These are phyloP conservation scores for Sogatella furcifera DNA, from an alignment of 1,140 invertebrate genomes.

Conservation along the genomic window DNA sequence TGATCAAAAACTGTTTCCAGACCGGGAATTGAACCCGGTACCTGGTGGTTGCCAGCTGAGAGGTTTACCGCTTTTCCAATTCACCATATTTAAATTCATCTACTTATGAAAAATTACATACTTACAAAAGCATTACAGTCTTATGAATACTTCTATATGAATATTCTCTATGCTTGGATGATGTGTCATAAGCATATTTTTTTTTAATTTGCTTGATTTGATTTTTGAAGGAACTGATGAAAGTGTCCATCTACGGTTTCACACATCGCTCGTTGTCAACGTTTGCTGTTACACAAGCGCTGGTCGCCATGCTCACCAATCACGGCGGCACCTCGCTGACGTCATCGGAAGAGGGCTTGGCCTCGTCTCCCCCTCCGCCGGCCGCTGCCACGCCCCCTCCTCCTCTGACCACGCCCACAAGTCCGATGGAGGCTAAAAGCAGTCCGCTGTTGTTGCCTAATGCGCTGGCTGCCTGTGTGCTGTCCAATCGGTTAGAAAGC, in stretches of 20 bases:
- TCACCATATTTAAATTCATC: no score
- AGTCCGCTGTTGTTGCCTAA: slow-evolving; percentile 44
- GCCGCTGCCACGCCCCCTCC: neutral
- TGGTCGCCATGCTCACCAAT: slow-evolving; percentile 43
- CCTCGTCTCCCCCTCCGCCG: neutral
- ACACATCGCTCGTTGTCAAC: slow-evolving; percentile 17
- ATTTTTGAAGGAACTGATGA: slow-evolving; percentile 38
- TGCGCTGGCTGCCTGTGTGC: slow-evolving; percentile 47
- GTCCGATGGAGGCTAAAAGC: slow-evolving; percentile 23
- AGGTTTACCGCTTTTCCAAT: no score
- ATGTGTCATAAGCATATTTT: no score
- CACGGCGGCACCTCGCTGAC: slow-evolving; percentile 35
- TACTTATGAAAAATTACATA: no score
- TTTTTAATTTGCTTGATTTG: no score
- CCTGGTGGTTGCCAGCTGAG: no score
- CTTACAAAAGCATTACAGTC: no score
- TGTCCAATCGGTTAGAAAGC: slow-evolving; percentile 39
- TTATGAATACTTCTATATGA: no score
- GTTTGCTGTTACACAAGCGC: slow-evolving; percentile 48
- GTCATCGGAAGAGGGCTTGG: neutral
- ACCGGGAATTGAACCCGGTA: no score
- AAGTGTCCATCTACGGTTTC: slow-evolving; percentile 34
- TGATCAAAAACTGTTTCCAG: no score
- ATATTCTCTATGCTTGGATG: no score
- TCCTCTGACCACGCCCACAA: slow-evolving; percentile 7